Base-by-base conservation (phyloP, 2,113 vertebrate genomes). In the Emydura subglobosa region DNA sequence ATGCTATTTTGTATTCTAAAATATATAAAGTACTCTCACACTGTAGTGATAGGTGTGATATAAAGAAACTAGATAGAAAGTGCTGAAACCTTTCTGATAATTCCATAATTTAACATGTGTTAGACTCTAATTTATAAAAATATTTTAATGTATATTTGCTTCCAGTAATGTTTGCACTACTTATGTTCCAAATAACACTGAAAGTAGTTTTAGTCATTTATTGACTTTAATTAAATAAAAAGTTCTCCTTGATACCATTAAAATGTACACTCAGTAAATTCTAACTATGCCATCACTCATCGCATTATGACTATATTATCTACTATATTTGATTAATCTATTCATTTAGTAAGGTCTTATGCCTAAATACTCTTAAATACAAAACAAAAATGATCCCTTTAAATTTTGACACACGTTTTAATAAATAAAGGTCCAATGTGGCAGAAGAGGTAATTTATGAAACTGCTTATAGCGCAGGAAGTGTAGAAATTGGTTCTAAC, bases 101-200 rank as follows among this genome's bases (percentile, higher is more conserved):
- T 5, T 51, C 49, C 47, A 11, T 27, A 34, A 6, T 31, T 12
- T 87, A 68, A 21, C 0, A 0, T 44, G 65, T 12, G 2, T 27
- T 50, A 55, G 34, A 2, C 1, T 50, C 61, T 50, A 0, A 49
- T 78, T 88, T 81, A 55, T 7, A 76, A 49, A 80, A 27, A 0
- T 31, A 1, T 24, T 39, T 3, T 54, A 49, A 78, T 65, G 25
- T 68, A n/a, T 5, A n/a, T 1, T 79, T 65, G 1, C 53, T 81
- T 85, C 39, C 7, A 11, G 25, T 68, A 44, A 3, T 49, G 25
- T 84, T 53, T 39, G 16, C 2, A 29, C 27, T 12, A 51, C 22
- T 9, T 14, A 50, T 47, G 83, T 31, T 54, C 44, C 44, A 72
- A 29, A 3, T 8, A 59, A 59, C 8, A 44, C 3, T 25, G 34